phyloP scores from a whole-genome alignment of 2,113 vertebrate species.

The Alosa alosa region DNA sequence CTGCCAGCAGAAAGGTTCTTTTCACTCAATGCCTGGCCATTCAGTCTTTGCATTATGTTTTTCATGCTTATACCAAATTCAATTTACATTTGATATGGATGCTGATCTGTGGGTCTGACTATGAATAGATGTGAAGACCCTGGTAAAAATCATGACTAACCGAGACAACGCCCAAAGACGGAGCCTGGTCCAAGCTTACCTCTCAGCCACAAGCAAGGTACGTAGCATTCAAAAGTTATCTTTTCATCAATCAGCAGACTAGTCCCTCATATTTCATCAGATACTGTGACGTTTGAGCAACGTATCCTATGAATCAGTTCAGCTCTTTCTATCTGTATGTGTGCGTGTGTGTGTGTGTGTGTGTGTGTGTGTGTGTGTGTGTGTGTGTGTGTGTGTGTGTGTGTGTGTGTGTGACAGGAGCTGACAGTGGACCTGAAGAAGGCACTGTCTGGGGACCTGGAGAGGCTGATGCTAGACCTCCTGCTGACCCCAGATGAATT shows the following conservation, averaged over 20 bases:
- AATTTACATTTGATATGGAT: background rate
- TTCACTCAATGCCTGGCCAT: background rate
- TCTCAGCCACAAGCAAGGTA: constrained; percentile 76
- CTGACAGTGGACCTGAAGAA: constrained; percentile 59
- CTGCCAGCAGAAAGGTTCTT: constrained; percentile 63
- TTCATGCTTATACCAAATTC: background rate
- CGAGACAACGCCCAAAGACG: constrained; percentile 85
- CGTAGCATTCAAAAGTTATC: constrained; percentile 41
- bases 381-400: background rate
- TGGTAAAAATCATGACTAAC: constrained; percentile 82
- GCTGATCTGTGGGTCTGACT: background rate
- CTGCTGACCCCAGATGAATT: constrained; percentile 56
- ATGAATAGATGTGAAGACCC: constrained; percentile 63
- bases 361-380: background rate
- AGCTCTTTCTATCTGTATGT: background rate
- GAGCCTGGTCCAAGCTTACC: constrained; percentile 74
- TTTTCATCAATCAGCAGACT: background rate
- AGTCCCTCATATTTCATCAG: too few relatives aligned
- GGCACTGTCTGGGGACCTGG: constrained; percentile 60
- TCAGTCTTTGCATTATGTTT: background rate
- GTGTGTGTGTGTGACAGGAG: constrained; percentile 50
- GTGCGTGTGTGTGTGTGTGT: background rate
- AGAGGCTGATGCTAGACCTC: constrained; percentile 54
- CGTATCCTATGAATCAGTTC: background rate
- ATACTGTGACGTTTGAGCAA: too few relatives aligned